Base-by-base conservation (phyloP, 2,888 invertebrate species). In the Drosophila mercatorum region DNA sequence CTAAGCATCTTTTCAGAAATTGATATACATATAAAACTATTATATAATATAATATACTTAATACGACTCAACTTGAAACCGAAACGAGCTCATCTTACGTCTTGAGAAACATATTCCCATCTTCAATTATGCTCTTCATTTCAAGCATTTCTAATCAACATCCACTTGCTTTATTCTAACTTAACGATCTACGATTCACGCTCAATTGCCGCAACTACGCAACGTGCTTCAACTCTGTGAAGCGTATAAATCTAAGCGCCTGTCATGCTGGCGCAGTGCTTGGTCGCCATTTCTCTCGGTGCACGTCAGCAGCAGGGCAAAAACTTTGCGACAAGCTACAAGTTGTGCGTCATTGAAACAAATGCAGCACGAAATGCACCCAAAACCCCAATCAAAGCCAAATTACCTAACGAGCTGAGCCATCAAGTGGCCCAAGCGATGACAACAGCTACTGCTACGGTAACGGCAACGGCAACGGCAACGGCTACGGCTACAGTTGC, bases 361-460 rank as follows among this genome's bases (percentile, higher is more conserved):
- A 85, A 87, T 89, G 89, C 89, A 83, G 84, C 84, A 75, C 70
- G 80, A 88, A 85, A 85, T 88, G 75, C 81, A 75, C 51, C 68
- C 72, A 69, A 77, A 87, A 79, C 75, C 83, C 79, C 88, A 89
- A 85, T 85, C 84, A 85, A 89, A 87, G 69, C 82, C 70, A 87
- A 85, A 89, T 89, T 85, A 85, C 84, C 84, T 89, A 85, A 85
- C 84, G 84, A 85, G 79, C 75, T 72, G 73, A 62, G 77, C 66
- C 84, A 89, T 85, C 88, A 85, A 87, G 84, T 83, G 72, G 68
- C 83, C 63, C 55, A 44, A 44, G 43, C 41, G 49, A 43, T 31
- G 58, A 26, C 51, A 28, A 22, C 22, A 14, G 61, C 57, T 38
- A 6, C 17, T 51, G n/a, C 31, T 47, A 51, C 17, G 1, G 22